Evolutionary conservation across 1,140 invertebrate species (phyloP).

Genomic region (Drosophila kurseongensis): DNA sequence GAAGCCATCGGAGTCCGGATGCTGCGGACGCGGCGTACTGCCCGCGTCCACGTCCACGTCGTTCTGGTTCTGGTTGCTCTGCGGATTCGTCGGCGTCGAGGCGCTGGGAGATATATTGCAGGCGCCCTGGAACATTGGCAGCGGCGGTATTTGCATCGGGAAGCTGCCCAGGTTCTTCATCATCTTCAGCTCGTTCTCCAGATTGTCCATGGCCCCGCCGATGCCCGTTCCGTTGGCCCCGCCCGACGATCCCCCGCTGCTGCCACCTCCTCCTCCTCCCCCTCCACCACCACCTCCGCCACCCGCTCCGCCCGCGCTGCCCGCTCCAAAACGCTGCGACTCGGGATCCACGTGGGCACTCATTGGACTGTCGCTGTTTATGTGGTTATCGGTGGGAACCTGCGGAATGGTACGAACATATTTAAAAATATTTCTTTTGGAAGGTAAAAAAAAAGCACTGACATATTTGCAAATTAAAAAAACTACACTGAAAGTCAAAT

Average conservation of each 20-base stretch:
- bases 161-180: conserved; percentile 84
- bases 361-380: conserved; percentile 82
- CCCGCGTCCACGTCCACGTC: conserved; percentile 83
- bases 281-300: conserved; percentile 32
- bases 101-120: conserved; percentile 81
- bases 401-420: too few relatives aligned
- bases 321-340: conserved; percentile 66
- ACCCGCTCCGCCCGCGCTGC: conserved; percentile 35
- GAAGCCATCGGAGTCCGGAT: conserved; percentile 78
- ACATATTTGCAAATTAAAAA: too few relatives aligned
- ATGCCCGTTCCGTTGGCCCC: conserved; percentile 48
- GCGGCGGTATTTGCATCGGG: conserved; percentile 82
- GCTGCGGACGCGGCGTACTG: conserved; percentile 76
- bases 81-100: conserved; percentile 80
- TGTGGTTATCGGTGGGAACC: conserved; percentile 80
- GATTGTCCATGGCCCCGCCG: conserved; percentile 67
- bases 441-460: too few relatives aligned
- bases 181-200: conserved; percentile 84
- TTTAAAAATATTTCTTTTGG: too few relatives aligned
- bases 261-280: conserved; percentile 49
- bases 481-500: too few relatives aligned
- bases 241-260: conserved; percentile 25
- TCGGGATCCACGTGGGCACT: conserved; percentile 77
- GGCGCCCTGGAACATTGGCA: conserved; percentile 80
- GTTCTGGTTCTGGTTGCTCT: conserved; percentile 82